A percentile compares a stretch with the other conserved stretches of the same genome.
phyloP scores from a whole-genome alignment of 2,797 vertebrate genomes.

The Limosa lapponica region DNA sequence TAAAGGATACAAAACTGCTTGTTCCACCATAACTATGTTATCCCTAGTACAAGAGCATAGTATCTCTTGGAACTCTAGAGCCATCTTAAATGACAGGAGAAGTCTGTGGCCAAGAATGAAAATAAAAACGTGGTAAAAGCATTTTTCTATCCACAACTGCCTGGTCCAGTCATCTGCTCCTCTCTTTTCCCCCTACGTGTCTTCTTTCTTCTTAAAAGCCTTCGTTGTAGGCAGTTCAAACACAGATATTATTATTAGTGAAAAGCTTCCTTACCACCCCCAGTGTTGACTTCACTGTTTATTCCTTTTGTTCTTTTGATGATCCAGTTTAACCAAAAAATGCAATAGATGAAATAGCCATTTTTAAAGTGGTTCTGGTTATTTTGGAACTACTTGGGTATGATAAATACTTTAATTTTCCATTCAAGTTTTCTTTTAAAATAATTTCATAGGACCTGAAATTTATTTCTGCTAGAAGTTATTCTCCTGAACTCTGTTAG shows the following conservation, averaged over 20 bases:
- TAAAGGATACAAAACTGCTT: neutral
- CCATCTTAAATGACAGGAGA: neutral
- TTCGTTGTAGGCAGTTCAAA: neutral
- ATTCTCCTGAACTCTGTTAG: neutral
- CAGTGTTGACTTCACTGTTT: neutral
- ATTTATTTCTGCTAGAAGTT: neutral
- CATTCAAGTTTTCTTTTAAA: neutral
- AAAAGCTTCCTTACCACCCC: neutral
- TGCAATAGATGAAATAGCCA: neutral
- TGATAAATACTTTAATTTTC: conserved; percentile 26
- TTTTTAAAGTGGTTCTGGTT: conserved; percentile 11
- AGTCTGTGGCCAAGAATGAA: neutral
- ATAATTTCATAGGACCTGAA: neutral
- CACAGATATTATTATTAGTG: neutral
- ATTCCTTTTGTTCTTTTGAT: neutral
- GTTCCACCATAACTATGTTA: neutral
- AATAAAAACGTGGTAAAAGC: neutral
- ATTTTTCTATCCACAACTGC: neutral
- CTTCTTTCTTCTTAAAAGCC: neutral
- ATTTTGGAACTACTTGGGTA: neutral
- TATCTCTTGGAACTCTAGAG: neutral
- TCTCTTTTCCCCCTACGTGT: neutral
- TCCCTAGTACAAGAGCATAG: neutral
- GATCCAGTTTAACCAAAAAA: neutral
- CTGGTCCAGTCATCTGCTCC: neutral